Conservation (phyloP, 2,113 vertebrate species). For the Odontesthes bonariensis region DNA sequence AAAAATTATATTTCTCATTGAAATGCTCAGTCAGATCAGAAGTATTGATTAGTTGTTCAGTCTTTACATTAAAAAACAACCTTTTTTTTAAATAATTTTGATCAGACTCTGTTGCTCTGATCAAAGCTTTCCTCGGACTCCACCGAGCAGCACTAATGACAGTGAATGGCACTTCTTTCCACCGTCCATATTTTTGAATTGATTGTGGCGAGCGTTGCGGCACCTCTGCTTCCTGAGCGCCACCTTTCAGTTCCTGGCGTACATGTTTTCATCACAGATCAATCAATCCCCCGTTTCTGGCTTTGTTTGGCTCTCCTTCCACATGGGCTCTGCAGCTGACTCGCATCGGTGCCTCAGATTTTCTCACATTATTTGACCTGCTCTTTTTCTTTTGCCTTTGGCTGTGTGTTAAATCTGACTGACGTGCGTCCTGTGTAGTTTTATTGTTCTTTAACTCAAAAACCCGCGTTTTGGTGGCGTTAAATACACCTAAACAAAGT, state of each 20-base stretch:
- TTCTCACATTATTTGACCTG: not conserved
- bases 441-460: too few relatives aligned
- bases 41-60: too few relatives aligned
- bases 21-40: too few relatives aligned
- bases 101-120: not conserved
- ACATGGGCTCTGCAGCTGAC: constrained; percentile 1
- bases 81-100: not conserved
- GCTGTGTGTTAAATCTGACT: not conserved
- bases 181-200: not conserved
- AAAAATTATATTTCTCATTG: too few relatives aligned
- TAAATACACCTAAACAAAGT: too few relatives aligned
- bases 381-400: constrained; percentile 1
- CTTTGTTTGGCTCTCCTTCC: not conserved
- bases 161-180: not conserved
- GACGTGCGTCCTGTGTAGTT: too few relatives aligned
- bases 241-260: not conserved
- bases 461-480: too few relatives aligned
- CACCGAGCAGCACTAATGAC: not conserved
- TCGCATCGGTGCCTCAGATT: not conserved
- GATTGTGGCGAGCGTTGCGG: not conserved
- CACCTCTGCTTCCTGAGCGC: not conserved
- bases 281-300: not conserved
- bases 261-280: not conserved
- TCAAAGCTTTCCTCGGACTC: not conserved
- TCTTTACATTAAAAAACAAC: too few relatives aligned